Evolutionary conservation across 2,113 vertebrate species (phyloP).

Genomic region (Erythrolamprus reginae): DNA sequence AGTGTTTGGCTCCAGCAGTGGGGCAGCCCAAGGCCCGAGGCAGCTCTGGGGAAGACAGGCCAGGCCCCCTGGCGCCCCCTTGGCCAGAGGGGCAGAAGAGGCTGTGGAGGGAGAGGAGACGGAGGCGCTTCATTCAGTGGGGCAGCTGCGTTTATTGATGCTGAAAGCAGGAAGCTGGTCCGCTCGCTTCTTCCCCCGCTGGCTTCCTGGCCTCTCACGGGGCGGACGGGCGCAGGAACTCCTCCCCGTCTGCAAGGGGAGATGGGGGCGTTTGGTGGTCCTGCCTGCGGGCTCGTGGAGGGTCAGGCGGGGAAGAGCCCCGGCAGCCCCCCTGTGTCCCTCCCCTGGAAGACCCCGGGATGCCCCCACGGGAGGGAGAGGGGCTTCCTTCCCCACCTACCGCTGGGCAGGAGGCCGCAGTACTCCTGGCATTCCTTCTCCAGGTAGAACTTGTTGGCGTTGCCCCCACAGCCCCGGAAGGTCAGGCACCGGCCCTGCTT

Average conservation of each 20-base stretch:
- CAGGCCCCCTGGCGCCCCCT: neutral
- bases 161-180: neutral
- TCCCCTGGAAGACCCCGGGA: no score
- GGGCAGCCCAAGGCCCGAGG: neutral
- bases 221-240: neutral
- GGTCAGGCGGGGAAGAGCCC: neutral
- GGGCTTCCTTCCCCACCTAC: constrained; percentile 54
- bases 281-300: neutral
- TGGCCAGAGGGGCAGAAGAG: neutral
- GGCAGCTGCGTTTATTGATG: neutral
- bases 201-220: neutral
- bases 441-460: constrained; percentile 90
- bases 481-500: constrained; percentile 72
- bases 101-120: no score
- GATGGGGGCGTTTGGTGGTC: neutral
- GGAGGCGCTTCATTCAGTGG: neutral
- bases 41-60: neutral
- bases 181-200: neutral
- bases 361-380: neutral
- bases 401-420: constrained; percentile 73
- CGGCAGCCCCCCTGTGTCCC: no score
- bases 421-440: constrained; percentile 94
- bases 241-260: neutral
- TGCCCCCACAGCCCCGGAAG: constrained; percentile 83
- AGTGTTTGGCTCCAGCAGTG: neutral